Conservation (phyloP, 2,797 vertebrate species). For the Cuculus canorus region DNA sequence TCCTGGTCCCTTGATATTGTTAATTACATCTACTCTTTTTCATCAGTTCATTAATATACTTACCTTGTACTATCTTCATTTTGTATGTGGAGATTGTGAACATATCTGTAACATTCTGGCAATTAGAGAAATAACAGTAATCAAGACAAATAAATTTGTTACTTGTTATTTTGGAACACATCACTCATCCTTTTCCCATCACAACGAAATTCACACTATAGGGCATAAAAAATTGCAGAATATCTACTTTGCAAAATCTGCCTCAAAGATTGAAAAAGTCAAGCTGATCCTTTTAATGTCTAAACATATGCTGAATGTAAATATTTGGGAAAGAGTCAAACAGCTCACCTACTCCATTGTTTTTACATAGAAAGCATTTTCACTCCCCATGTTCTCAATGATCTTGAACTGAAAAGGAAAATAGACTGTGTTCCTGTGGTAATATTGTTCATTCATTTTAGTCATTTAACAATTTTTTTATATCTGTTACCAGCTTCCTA, state of each 20-base stretch:
- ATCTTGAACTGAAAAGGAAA: not conserved
- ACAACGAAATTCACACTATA: not conserved
- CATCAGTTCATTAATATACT: not conserved
- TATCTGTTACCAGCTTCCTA: not conserved
- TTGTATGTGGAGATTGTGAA: not conserved
- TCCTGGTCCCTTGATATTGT: not conserved
- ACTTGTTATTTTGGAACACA: not conserved
- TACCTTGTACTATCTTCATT: not conserved
- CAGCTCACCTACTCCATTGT: not conserved
- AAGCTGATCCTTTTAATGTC: not conserved
- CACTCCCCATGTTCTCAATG: not conserved
- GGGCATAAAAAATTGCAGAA: not conserved
- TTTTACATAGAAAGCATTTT: not conserved
- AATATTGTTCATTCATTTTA: not conserved
- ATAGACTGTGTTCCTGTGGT: not conserved
- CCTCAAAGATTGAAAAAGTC: not conserved
- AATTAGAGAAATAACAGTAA: not conserved
- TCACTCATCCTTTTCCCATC: not conserved
- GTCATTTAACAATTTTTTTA: not conserved
- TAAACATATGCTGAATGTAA: not conserved
- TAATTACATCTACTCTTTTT: not conserved
- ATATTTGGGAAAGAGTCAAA: not conserved
- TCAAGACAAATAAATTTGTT: not conserved
- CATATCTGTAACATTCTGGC: not conserved
- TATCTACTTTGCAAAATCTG: not conserved